Evolutionary conservation across 1,140 invertebrate species (phyloP), one percentile per base, ranked within the genome.

Genomic region (Drosophila tsacasi): DNA sequence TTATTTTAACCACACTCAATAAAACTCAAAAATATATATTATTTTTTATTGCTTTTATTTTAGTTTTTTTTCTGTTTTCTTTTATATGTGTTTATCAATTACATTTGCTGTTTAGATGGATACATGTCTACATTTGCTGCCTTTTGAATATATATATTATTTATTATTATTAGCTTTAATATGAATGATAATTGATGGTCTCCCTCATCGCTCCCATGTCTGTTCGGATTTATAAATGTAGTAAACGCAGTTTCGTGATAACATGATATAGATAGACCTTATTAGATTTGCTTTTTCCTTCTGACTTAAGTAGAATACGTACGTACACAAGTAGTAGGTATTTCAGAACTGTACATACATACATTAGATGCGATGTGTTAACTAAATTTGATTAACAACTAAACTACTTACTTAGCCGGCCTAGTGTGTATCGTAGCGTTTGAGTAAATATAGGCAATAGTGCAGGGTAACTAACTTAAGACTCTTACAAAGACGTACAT

Each of bases 231-330:
- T 90, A 90, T 90, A 85, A 90, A 90, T 90, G 85, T 90, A 91
- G 86, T 90, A 90, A 90, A 91, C 86, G 81, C 85, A 80, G 69
- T 91, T 85, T 85, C 44, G 64, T 79, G 74, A 91, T 85, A 86
- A 89, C 86, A 90, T 76, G 65, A 73, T 80, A 86, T 80, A 86
- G 79, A 86, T 83, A 80, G 77, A 68, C 50, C 73, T 63, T 65
- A 79, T 68, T 66, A 80, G 55, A 66, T 77, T 72, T 77, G 52
- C 54, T 17, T 54, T 35, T 57, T 62, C 49, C 49, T 37, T 73
- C 58, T 69, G 75, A 66, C 72, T 60, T 76, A 76, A 76, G 59
- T 64, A 54, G 25, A 78, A 50, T 77, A 50, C 63, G 49, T 60
- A 76, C 54, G 37, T 67, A 76, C 42, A 67, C 44, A 67, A 37